A percentile compares a stretch with the other conserved stretches of the same genome.
These are phyloP conservation scores for Rana temporaria DNA, from an alignment of 2,113 vertebrate genomes.

Conservation along the genomic window DNA sequence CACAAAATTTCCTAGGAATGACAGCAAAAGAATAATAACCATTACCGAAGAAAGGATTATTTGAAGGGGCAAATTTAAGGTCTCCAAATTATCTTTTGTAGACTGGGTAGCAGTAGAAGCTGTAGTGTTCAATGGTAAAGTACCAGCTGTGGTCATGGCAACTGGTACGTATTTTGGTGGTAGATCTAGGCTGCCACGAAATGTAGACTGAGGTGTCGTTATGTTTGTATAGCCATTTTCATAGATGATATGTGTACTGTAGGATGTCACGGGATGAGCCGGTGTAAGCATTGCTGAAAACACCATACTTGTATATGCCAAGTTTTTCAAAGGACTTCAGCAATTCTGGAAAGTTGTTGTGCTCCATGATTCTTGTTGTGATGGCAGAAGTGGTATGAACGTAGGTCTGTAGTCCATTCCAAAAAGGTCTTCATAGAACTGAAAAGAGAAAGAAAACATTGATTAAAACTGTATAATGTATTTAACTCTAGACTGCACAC, in stretches of 20 bases:
- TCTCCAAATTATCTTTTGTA: slow-evolving; percentile 69
- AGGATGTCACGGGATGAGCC: slow-evolving; percentile 73
- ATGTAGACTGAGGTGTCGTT: slow-evolving; percentile 69
- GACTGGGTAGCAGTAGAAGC: slow-evolving; percentile 64
- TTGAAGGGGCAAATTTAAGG: slow-evolving; percentile 86
- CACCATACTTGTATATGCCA: slow-evolving; percentile 75
- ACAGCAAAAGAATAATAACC: slow-evolving; percentile 86
- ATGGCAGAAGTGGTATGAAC: slow-evolving; percentile 59
- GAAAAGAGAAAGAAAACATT: slow-evolving; percentile 61
- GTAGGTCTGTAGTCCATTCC: slow-evolving; percentile 63
- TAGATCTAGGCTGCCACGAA: slow-evolving; percentile 66
- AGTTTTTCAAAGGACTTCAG: slow-evolving; percentile 68
- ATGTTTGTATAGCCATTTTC: slow-evolving; percentile 79
- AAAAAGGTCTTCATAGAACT: slow-evolving; percentile 63
- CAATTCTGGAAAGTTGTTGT: slow-evolving; percentile 62
- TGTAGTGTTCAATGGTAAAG: slow-evolving; percentile 66
- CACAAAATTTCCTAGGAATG: slow-evolving; percentile 92
- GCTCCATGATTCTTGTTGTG: slow-evolving; percentile 57
- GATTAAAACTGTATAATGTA: not conserved
- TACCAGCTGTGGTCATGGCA: slow-evolving; percentile 69
- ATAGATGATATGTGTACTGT: slow-evolving; percentile 75
- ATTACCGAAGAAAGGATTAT: slow-evolving; percentile 88
- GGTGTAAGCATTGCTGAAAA: slow-evolving; percentile 75
- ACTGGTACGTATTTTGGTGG: slow-evolving; percentile 68
- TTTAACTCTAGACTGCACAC: too few relatives aligned